Conservation (phyloP, 1,140 invertebrate genomes). For the Philotrypesis tridentata region DNA sequence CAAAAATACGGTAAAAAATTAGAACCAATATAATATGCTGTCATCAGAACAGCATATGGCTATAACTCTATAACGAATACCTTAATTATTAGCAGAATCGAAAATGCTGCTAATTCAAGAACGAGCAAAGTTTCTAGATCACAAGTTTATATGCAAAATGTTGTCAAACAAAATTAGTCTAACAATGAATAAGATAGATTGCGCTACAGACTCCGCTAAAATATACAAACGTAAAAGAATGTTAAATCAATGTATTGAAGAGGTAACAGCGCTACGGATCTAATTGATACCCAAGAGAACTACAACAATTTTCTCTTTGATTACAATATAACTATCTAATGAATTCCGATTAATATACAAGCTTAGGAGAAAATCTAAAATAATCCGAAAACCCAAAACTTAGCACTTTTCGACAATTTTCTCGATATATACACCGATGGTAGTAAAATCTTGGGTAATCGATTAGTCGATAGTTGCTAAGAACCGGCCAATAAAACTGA, state of each 20-base stretch:
- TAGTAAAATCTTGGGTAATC: background rate
- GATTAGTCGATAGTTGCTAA: too few species aligned
- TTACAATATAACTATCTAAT: background rate
- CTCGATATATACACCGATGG: background rate
- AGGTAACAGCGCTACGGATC: background rate
- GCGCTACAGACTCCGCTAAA: too few species aligned
- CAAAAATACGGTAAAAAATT: background rate
- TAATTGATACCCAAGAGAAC: background rate
- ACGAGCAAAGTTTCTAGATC: background rate
- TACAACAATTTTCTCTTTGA: background rate
- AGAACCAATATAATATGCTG: slow-evolving; percentile 13
- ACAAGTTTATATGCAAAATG: background rate
- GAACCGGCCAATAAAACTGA: too few species aligned
- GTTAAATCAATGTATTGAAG: background rate
- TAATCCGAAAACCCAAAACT: background rate
- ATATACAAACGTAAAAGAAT: background rate
- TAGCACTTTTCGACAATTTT: background rate
- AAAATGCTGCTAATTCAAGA: background rate
- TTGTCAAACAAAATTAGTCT: background rate
- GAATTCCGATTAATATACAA: background rate
- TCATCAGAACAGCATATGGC: background rate
- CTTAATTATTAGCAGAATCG: background rate
- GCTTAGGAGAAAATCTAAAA: background rate
- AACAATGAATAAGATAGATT: too few species aligned
- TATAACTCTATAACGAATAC: slow-evolving; percentile 3